Percentiles rank a stretch among this genome's conserved stretches.
Evolutionary conservation across 2,797 vertebrate species (phyloP).

Genomic region (Tamandua tetradactyla): DNA sequence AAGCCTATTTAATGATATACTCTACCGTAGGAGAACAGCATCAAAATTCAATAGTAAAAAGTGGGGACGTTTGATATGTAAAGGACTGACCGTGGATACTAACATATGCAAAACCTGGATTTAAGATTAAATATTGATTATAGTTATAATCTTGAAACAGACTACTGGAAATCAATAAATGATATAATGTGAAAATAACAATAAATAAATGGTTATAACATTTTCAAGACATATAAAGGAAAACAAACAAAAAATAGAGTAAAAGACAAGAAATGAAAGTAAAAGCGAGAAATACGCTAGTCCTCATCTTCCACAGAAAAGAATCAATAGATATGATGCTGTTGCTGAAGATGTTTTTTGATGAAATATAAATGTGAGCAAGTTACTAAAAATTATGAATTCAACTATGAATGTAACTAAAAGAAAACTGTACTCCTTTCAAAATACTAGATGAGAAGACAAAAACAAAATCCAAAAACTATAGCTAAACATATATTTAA

Average conservation of each 20-base stretch:
- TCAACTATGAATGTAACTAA: background rate
- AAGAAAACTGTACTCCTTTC: background rate
- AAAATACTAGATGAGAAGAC: background rate
- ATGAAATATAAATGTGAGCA: background rate
- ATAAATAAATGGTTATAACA: constrained; percentile 50
- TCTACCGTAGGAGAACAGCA: background rate
- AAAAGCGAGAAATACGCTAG: background rate
- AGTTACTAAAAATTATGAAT: background rate
- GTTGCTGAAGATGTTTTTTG: background rate
- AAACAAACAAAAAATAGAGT: background rate
- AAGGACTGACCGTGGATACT: background rate
- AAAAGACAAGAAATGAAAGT: background rate
- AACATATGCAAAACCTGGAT: background rate
- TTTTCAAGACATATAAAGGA: background rate
- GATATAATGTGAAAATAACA: background rate
- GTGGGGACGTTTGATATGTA: background rate
- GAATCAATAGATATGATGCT: background rate
- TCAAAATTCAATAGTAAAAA: background rate
- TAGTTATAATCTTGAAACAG: background rate
- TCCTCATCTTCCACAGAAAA: background rate
- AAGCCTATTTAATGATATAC: background rate
- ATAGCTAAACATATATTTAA: background rate
- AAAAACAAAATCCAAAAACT: background rate
- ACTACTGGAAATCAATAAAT: background rate
- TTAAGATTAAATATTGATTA: background rate